phyloP scores from a whole-genome alignment of 2,888 invertebrate species.

The Gortyna flavago region DNA sequence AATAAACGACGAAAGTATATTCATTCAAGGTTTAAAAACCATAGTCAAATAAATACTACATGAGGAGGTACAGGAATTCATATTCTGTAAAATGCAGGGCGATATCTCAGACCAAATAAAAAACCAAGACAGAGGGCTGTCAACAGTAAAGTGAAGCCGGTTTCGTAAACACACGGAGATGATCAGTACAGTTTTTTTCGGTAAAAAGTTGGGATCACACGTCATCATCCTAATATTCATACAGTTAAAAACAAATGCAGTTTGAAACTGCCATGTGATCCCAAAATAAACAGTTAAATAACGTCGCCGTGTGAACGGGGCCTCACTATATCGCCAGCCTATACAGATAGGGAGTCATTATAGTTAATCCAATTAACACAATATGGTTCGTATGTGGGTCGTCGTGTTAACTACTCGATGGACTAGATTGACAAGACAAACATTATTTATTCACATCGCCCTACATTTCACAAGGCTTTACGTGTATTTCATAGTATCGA shows the following conservation, averaged over 20 bases:
- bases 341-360: conserved; percentile 2
- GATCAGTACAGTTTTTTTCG: too few relatives aligned
- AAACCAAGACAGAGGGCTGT: too few relatives aligned
- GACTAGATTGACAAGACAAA: conserved; percentile 50
- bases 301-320: too few relatives aligned
- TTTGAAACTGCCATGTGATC: too few relatives aligned
- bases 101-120: too few relatives aligned
- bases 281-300: too few relatives aligned
- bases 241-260: too few relatives aligned
- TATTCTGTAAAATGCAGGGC: neutral
- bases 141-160: too few relatives aligned
- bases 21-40: neutral
- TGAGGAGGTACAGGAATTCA: neutral
- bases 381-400: conserved; percentile 39
- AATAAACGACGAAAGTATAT: neutral
- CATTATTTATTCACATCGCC: conserved; percentile 53
- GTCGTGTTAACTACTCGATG: conserved; percentile 44
- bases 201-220: too few relatives aligned
- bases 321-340: too few relatives aligned
- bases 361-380: conserved; percentile 27
- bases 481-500: conserved; percentile 27
- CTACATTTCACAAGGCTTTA: conserved; percentile 52
- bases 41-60: neutral
- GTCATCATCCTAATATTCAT: too few relatives aligned
- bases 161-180: too few relatives aligned